A percentile compares a stretch with the other conserved stretches of the same genome.
These are phyloP conservation scores for Formica selysi DNA, from an alignment of 1,140 invertebrate species.

Conservation along the genomic window DNA sequence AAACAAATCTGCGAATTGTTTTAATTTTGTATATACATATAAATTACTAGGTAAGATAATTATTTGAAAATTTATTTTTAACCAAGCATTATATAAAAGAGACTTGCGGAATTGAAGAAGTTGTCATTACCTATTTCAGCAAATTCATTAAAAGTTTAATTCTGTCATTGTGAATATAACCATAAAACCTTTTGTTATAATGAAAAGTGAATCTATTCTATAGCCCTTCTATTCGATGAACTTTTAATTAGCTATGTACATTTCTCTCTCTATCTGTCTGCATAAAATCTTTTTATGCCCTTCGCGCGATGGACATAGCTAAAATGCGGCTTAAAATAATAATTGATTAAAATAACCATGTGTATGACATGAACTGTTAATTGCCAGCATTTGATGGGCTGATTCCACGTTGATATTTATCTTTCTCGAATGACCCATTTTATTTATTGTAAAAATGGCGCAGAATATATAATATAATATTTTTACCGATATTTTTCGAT, in stretches of 20 bases:
- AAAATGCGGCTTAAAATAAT: background rate
- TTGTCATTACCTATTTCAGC: slow-evolving; percentile 3
- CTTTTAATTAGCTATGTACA: slow-evolving; percentile 69
- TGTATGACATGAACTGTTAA: slow-evolving; percentile 24
- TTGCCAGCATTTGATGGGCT: slow-evolving; percentile 23
- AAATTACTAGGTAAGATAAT: background rate
- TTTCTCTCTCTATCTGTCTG: background rate
- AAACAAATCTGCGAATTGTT: background rate
- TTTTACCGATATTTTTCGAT: slow-evolving; percentile 38
- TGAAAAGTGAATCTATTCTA: slow-evolving; percentile 55
- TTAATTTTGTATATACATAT: background rate
- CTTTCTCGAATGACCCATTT: slow-evolving; percentile 24
- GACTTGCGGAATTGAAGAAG: slow-evolving; percentile 30
- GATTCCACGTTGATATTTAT: slow-evolving; percentile 14
- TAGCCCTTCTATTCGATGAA: slow-evolving; percentile 56
- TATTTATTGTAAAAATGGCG: slow-evolving; percentile 39
- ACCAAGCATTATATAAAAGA: slow-evolving; percentile 3
- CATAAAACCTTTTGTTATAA: slow-evolving; percentile 54
- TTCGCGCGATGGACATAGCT: background rate
- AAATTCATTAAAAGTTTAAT: slow-evolving; percentile 76
- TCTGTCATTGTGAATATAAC: slow-evolving; percentile 35
- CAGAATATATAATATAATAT: slow-evolving; percentile 53
- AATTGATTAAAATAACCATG: slow-evolving; percentile 25
- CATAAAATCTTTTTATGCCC: slow-evolving; percentile 12
- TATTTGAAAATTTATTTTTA: slow-evolving; percentile 1